These are phyloP conservation scores for Onychomys torridus DNA, from an alignment of 2,797 vertebrate genomes.

Conservation along the genomic window DNA sequence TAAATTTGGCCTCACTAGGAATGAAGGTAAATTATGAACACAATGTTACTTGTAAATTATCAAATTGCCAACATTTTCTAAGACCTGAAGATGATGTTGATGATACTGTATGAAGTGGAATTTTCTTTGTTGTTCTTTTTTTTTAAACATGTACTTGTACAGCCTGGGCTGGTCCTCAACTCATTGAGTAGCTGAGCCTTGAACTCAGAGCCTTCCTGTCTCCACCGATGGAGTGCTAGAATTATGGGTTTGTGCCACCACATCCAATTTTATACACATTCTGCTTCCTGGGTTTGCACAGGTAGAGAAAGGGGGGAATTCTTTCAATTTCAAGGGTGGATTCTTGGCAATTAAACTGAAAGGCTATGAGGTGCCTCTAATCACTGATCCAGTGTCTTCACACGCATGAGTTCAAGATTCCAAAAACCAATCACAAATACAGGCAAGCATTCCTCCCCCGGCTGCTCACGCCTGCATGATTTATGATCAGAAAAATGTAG, in stretches of 20 bases:
- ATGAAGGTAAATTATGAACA: conserved; percentile 6
- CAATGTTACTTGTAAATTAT: background rate
- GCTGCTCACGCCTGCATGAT: background rate
- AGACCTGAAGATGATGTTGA: too few species aligned
- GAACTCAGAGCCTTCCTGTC: background rate
- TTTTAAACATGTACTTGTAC: background rate
- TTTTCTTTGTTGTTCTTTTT: background rate
- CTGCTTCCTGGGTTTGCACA: background rate
- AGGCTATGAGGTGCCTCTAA: background rate
- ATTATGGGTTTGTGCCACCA: background rate
- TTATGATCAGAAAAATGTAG: background rate
- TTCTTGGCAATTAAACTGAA: background rate
- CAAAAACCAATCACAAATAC: background rate
- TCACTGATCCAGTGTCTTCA: background rate
- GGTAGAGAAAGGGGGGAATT: background rate
- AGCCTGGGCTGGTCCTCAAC: background rate
- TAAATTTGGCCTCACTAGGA: background rate
- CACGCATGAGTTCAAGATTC: background rate
- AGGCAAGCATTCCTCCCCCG: background rate
- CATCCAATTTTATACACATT: background rate
- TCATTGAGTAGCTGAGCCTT: background rate
- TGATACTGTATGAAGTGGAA: background rate
- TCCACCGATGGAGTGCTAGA: background rate
- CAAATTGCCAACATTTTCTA: background rate
- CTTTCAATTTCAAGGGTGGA: background rate